Conservation (phyloP, 2,113 vertebrate genomes). For the Carassius carassius region DNA sequence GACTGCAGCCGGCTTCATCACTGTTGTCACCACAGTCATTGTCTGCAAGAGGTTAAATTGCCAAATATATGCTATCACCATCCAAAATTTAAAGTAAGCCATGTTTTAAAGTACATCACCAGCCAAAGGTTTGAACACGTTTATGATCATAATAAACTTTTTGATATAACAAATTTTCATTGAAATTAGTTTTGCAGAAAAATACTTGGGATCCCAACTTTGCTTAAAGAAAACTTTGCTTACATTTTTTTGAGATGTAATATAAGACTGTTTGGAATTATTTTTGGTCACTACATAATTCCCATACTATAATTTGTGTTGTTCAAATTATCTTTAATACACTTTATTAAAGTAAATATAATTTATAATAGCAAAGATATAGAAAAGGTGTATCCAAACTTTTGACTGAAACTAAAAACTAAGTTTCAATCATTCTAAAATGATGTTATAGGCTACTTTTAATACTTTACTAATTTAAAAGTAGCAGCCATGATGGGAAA, state of each 20-base stretch:
- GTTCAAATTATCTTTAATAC: too few species aligned
- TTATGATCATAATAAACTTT: background rate
- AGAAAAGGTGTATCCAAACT: background rate
- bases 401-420: background rate
- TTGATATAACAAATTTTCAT: background rate
- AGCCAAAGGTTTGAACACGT: constrained; percentile 7
- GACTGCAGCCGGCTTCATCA: constrained; percentile 93
- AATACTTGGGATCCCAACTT: background rate
- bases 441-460: background rate
- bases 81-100: background rate
- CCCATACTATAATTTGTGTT: background rate
- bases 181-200: background rate
- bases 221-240: too few species aligned
- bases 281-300: background rate
- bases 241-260: background rate
- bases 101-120: background rate
- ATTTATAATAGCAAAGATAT: background rate
- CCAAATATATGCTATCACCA: background rate
- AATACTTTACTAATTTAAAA: constrained; percentile 1
- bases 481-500: background rate
- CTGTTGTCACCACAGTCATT: constrained; percentile 98
- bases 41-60: constrained; percentile 70
- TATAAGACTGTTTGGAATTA: background rate
- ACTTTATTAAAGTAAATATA: too few species aligned
- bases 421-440: background rate